Percentiles rank a stretch among this genome's conserved stretches.
Evolutionary conservation across 2,888 invertebrate species (phyloP).

Genomic region (Biston stratarius): DNA sequence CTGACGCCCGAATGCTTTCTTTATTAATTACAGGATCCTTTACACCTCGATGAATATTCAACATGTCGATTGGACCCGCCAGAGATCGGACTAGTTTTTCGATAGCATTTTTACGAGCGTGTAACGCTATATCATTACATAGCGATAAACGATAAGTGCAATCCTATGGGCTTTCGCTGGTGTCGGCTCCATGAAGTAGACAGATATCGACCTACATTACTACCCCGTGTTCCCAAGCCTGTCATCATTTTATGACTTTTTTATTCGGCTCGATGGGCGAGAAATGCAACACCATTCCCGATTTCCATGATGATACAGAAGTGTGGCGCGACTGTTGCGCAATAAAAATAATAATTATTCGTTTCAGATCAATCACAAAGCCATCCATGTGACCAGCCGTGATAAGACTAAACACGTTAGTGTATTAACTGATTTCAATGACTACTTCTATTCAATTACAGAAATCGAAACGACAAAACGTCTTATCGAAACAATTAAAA

Average conservation of each 20-base stretch:
- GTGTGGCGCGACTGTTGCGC: constrained; percentile 50
- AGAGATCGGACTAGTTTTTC: constrained; percentile 64
- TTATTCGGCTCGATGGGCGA: constrained; percentile 79
- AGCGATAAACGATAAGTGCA: constrained; percentile 81
- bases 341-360: constrained; percentile 67
- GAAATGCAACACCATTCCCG: constrained; percentile 81
- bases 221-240: constrained; percentile 80
- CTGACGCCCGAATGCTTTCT: constrained; percentile 66
- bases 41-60: constrained; percentile 74
- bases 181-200: constrained; percentile 76
- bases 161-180: constrained; percentile 71
- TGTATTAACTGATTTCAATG: constrained; percentile 35
- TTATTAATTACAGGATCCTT: constrained; percentile 72
- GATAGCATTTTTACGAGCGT: constrained; percentile 75
- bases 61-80: constrained; percentile 62
- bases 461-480: constrained; percentile 20
- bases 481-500: too few relatives aligned
- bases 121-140: constrained; percentile 79
- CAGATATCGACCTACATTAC: constrained; percentile 76
- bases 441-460: constrained; percentile 27
- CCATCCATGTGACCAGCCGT: constrained; percentile 51
- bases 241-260: constrained; percentile 83
- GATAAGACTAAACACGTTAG: constrained; percentile 37
- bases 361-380: constrained; percentile 59
- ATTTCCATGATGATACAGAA: constrained; percentile 73